Percentiles rank a stretch among this genome's conserved stretches.
Conservation (phyloP, 2,797 vertebrate species). For the Moxostoma hubbsi region DNA sequence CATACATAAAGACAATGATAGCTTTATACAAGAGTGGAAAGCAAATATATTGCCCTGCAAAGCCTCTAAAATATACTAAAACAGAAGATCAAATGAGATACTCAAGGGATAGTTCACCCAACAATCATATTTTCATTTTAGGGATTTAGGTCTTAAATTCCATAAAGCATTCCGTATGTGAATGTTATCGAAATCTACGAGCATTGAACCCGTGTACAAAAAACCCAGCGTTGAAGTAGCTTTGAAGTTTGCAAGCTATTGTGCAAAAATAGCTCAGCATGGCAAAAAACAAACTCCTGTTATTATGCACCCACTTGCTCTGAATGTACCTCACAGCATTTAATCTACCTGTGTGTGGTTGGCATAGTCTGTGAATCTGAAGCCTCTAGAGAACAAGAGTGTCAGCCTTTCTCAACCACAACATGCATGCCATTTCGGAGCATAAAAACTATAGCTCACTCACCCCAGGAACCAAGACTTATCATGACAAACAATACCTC, state of each 20-base stretch:
- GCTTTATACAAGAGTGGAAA: slow-evolving; percentile 7
- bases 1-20: not conserved
- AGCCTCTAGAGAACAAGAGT: slow-evolving; percentile 48
- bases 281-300: slow-evolving; percentile 39
- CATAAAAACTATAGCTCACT: slow-evolving; percentile 48
- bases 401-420: slow-evolving; percentile 55
- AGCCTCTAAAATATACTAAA: too few species aligned
- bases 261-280: slow-evolving; percentile 43
- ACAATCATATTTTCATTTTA: too few species aligned
- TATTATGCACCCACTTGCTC: slow-evolving; percentile 28
- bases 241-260: slow-evolving; percentile 35
- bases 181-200: not conserved
- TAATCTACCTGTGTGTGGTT: slow-evolving; percentile 51
- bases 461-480: slow-evolving; percentile 39
- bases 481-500: slow-evolving; percentile 51
- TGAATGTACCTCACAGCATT: slow-evolving; percentile 43
- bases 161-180: not conserved
- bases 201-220: not conserved
- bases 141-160: not conserved
- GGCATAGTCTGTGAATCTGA: slow-evolving; percentile 43
- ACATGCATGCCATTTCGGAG: slow-evolving; percentile 56
- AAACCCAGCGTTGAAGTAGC: slow-evolving; percentile 3
- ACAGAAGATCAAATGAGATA: too few species aligned
- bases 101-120: too few species aligned
- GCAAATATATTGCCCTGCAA: not conserved